Evolutionary conservation across 2,888 invertebrate genomes (phyloP), one percentile per base, ranked within the genome.

Genomic region (Dryobota labecula): DNA sequence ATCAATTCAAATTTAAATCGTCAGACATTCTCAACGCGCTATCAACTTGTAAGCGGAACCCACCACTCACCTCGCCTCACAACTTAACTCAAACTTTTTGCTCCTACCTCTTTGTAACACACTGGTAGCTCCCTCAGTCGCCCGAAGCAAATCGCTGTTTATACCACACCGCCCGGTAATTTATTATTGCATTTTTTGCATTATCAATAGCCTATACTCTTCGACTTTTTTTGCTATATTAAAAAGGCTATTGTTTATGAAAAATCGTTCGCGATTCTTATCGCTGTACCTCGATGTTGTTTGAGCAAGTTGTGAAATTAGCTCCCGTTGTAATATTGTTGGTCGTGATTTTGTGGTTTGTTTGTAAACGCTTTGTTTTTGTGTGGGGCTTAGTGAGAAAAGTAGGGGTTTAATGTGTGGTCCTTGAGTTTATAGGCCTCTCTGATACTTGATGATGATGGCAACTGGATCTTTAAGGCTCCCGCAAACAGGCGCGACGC

Each of bases 131-230:
- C 88, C 86, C 83, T 85, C 83, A 92, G 95, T 96, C 95, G 95
- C 95, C 95, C 88, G 92, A 80, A 94, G 95, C 95, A 92, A 94
- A 95, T 95, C 95, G 94, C 94, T 92, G 92, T 95, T 94, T 95
- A 95, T 95, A 94, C 93, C 95, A 92, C 92, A 92, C 94, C 93
- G 93, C 92, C 86, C 84, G 90, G 93, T 94, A 95, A 95, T 96
- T 95, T 96, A 95, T 95, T 95, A 94, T 95, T 94, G 93, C 92
- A 92, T 95, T 95, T 96, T 95, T 96, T 95, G 94, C 93, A 95
- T 95, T 96, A 96, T 96, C 95, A 96, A 96, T 95, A 94, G 94
- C 94, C 90, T 89, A 90, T 88, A 89, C 89, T 93, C 92, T 93
- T 94, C 85, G 90, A 92, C 92, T 92, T 93, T 93, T 93, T 95